Base-by-base conservation (phyloP, 1,140 invertebrate genomes). In the Drosophila kohkoa region DNA sequence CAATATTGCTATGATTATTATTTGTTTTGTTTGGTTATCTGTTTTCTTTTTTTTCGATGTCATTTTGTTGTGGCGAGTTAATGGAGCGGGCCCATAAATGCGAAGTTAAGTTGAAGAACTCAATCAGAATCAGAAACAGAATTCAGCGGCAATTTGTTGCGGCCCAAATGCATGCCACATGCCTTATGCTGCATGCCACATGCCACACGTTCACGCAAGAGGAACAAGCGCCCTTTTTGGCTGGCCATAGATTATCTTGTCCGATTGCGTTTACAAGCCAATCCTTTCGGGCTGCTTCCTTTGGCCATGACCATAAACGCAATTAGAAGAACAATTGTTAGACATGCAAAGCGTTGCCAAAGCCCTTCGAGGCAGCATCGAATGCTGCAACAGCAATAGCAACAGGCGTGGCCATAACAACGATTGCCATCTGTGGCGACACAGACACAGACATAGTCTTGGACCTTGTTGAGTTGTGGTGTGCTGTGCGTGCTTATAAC, bases 251-350 rank as follows among this genome's bases (percentile, higher is more conserved):
- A 90, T 90, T 90, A 90, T 90, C 87, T 90, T 90, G 87, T 90
- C 78, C 80, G 88, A 90, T 91, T 90, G 82, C 82, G 77, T 91
- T 90, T 79, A 90, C 88, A 90, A 83, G 77, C 77, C 77, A 77
- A 78, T 69, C 70, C 70, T 52, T 41, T 65, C 52, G 52, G 49
- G 20, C 20, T 0, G 20, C 64, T 73, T 49, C 55, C 72, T 49
- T 75, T 68, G 71, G 75, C 51, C 30, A 35, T 55, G 63, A 28
- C 80, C 82, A 90, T 91, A 90, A 83, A 81, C 78, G 88, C 87
- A 90, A 90, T 90, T 90, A 90, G 87, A 90, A 90, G 82, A 90
- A 90, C 88, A 90, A 90, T 90, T 90, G 87, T 88, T 90, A 90
- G 88, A 90, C 87, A 90, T 90, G 87, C 87, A 91, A 90, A 90